Evolutionary conservation across 2,888 invertebrate genomes (phyloP), one percentile per base, ranked within the genome.

Genomic region (Drepana falcataria): DNA sequence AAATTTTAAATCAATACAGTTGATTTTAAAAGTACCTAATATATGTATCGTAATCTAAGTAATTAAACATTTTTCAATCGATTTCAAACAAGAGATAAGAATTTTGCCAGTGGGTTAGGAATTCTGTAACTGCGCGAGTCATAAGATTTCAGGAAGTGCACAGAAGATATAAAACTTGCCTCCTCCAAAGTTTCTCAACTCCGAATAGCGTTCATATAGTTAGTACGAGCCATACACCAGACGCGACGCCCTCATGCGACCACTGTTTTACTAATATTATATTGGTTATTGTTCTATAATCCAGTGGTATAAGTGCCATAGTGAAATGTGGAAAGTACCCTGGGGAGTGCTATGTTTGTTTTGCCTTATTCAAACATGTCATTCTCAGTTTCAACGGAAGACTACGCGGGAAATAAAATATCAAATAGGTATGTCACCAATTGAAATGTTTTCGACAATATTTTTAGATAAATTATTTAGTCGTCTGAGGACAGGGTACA

Each of bases 381-480:
- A 63, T 48, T 52, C 81, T 2, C 79, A 85, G 56, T 64, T 85
- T 49, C 59, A 66, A 5, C 71, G 71, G 48, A 69, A 61, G 5
- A 65, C 74, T 51, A 76, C 64, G 7, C 55, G 57, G 21, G 73
- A 78, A 53, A 61, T 77, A 54, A 72, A 79, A 2, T 85, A 79
- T 59, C 76, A 85, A 71, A 78, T 87, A 61, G 87, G 87, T 87
- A 59, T 78, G 81, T 74, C 35, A 47, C 2, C n/a, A 3, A 41
- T n/a, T 41, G n/a, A n/a, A 41, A 51, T 41, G 5, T n/a, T n/a
- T 51, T 2, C 21, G 37, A 37, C 37, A 2, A 37, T 37, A 37
- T 37, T 37, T 2, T 37, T 37, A 37, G n/a, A n/a, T n/a, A n/a
- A n/a, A n/a, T n/a, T n/a, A n/a, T n/a, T n/a, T n/a, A n/a, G n/a